Conservation (phyloP, 2,797 vertebrate species). For the Lophotriccus pileatus region DNA sequence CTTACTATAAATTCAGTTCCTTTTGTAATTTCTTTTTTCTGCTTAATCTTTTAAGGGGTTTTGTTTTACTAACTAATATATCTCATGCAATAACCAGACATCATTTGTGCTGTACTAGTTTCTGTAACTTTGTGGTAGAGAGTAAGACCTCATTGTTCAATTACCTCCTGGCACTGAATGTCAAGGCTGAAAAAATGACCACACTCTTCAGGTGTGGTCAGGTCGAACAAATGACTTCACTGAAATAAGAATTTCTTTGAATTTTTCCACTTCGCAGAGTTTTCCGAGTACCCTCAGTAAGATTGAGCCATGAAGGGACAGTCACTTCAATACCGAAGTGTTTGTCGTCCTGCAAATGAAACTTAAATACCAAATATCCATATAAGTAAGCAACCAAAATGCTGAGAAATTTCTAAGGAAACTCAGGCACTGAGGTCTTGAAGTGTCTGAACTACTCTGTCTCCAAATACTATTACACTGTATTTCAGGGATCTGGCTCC, state of each 20-base stretch:
- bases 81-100: neutral
- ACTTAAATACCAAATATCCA: neutral
- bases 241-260: neutral
- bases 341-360: neutral
- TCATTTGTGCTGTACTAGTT: neutral
- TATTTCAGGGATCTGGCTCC: neutral
- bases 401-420: neutral
- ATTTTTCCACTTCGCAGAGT: slow-evolving; percentile 1
- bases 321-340: neutral
- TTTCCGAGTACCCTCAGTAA: neutral
- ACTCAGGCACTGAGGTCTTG: neutral
- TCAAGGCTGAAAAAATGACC: neutral
- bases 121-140: neutral
- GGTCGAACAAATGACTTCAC: neutral
- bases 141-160: neutral
- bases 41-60: neutral
- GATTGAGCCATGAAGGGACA: neutral
- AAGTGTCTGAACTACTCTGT: neutral
- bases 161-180: neutral
- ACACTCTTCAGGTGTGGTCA: neutral
- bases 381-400: neutral
- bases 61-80: neutral
- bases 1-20: neutral
- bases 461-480: neutral
- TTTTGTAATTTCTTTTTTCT: neutral